These are phyloP conservation scores for Diadumene lineata DNA, from an alignment of 92 coral and sea anemone species.

Conservation along the genomic window DNA sequence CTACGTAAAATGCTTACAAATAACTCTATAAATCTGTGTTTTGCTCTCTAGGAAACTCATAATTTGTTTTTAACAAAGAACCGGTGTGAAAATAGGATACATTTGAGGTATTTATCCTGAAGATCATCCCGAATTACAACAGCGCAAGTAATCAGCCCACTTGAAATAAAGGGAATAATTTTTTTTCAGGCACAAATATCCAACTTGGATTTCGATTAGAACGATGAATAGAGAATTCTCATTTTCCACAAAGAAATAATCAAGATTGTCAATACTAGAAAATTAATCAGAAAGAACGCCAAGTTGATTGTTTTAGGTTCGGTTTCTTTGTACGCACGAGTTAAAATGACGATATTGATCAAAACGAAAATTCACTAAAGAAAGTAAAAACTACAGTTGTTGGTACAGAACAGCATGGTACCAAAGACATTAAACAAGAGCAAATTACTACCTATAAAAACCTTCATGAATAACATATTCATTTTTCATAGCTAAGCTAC, in stretches of 20 bases:
- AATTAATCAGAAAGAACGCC: slow-evolving; percentile 16
- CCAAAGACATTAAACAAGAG: neutral
- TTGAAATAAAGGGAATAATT: neutral
- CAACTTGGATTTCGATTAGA: slow-evolving; percentile 15
- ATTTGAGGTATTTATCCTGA: slow-evolving; percentile 28
- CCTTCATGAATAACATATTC: slow-evolving; percentile 16
- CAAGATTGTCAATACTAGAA: slow-evolving; percentile 25
- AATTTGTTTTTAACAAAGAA: slow-evolving; percentile 15
- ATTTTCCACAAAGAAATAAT: slow-evolving; percentile 20
- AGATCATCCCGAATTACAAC: slow-evolving; percentile 15
- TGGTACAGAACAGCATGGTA: slow-evolving; percentile 18
- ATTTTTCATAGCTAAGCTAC: slow-evolving; percentile 21
- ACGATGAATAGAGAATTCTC: slow-evolving; percentile 21
- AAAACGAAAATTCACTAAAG: neutral
- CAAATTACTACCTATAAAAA: slow-evolving; percentile 26
- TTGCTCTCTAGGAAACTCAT: slow-evolving; percentile 3
- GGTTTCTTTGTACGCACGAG: neutral
- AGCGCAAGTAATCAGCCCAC: neutral
- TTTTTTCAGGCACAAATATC: slow-evolving; percentile 25
- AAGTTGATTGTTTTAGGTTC: neutral
- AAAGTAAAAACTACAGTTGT: slow-evolving; percentile 2
- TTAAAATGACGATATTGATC: neutral
- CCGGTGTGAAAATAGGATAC: neutral
- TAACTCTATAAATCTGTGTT: slow-evolving; percentile 13
- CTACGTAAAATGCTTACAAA: neutral